phyloP scores from a whole-genome alignment of 92 coral and sea anemone species.

The Porites divaricata region DNA sequence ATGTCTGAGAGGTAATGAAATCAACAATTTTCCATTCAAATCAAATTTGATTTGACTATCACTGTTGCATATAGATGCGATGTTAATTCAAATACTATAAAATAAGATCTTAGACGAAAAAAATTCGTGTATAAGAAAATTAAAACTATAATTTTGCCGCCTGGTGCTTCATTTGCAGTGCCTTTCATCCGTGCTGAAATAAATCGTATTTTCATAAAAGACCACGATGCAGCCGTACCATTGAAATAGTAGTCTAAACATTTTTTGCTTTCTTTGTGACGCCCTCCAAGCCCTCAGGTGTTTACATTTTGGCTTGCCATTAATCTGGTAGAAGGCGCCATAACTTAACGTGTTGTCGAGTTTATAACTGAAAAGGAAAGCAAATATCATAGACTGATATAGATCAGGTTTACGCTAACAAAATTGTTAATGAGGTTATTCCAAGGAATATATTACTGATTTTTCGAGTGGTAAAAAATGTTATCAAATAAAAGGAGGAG shows the following conservation, averaged over 20 bases:
- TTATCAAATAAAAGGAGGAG: background rate
- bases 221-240: slow-evolving; percentile 7
- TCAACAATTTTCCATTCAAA: slow-evolving; percentile 23
- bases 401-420: background rate
- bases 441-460: background rate
- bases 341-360: slow-evolving; percentile 12
- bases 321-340: slow-evolving; percentile 28
- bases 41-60: background rate
- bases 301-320: slow-evolving; percentile 26
- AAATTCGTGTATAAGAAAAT: background rate
- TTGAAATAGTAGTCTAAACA: slow-evolving; percentile 31
- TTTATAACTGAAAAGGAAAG: slow-evolving; percentile 12
- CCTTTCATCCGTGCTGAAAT: background rate
- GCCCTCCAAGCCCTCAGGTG: slow-evolving; percentile 9
- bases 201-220: slow-evolving; percentile 19
- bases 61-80: background rate
- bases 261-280: background rate
- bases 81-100: background rate
- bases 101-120: background rate
- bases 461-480: background rate
- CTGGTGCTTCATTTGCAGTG: slow-evolving; percentile 9
- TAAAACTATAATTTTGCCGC: slow-evolving; percentile 21
- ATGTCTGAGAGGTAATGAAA: slow-evolving; percentile 9
- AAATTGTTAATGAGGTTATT: background rate
- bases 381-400: background rate